Evolutionary conservation across 2,113 vertebrate species (phyloP).

Genomic region (Lasiurus borealis): DNA sequence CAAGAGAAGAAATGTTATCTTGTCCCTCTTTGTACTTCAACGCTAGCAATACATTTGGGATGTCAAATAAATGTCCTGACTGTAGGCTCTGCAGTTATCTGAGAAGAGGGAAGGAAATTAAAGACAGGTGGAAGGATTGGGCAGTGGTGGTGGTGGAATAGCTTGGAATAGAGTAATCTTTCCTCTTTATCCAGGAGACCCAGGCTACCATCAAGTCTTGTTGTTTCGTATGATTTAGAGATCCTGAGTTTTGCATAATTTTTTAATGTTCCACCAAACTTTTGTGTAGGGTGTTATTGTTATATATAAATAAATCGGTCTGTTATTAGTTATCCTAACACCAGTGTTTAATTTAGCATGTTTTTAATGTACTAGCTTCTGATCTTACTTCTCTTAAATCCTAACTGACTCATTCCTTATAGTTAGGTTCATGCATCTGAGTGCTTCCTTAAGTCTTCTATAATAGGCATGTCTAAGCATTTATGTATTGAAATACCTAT

Average conservation of each 20-base stretch:
- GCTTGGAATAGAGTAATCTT: background rate
- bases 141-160: background rate
- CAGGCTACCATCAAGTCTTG: too few species aligned
- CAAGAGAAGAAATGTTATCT: background rate
- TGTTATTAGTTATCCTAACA: background rate
- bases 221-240: background rate
- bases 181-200: too few species aligned
- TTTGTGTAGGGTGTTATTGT: background rate
- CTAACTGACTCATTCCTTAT: background rate
- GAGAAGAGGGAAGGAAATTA: background rate
- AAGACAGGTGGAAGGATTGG: background rate
- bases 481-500: background rate
- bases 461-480: background rate
- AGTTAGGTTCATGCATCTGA: background rate
- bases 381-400: background rate
- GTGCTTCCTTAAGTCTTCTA: background rate
- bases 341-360: background rate
- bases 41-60: background rate
- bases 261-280: background rate
- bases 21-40: background rate
- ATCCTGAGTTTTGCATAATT: background rate
- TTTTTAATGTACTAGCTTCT: background rate
- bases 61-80: background rate
- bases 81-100: background rate
- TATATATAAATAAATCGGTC: background rate